Evolutionary conservation across 2,113 vertebrate species (phyloP).

Genomic region (Panurus biarmicus): DNA sequence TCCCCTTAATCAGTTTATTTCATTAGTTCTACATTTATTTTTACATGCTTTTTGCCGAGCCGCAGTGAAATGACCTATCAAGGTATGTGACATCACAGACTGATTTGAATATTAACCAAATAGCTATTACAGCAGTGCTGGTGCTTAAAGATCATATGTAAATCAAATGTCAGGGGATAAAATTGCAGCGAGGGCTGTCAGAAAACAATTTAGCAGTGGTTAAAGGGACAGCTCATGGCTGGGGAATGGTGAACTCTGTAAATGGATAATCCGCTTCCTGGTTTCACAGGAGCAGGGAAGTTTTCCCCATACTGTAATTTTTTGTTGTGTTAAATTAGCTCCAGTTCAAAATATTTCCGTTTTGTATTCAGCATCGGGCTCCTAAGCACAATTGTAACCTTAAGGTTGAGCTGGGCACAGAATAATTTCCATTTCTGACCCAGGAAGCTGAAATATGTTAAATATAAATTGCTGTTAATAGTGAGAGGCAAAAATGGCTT

Average conservation of each 20-base stretch:
- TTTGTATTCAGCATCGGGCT: neutral
- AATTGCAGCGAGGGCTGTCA: constrained; percentile 86
- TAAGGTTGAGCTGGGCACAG: neutral
- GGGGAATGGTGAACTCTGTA: constrained; percentile 75
- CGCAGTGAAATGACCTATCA: constrained; percentile 80
- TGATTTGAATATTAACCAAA: constrained; percentile 93
- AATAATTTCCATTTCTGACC: constrained; percentile 8
- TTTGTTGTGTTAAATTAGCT: neutral
- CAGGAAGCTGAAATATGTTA: neutral
- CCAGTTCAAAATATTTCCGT: neutral
- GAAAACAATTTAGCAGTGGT: constrained; percentile 92
- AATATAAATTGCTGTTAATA: constrained; percentile 5
- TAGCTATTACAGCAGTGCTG: constrained; percentile 75
- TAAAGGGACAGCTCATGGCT: constrained; percentile 83
- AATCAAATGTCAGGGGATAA: constrained; percentile 91
- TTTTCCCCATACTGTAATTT: neutral
- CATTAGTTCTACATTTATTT: constrained; percentile 90
- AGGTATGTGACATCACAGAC: constrained; percentile 77
- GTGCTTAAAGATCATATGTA: constrained; percentile 99
- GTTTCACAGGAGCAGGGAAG: accelerated
- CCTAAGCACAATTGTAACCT: neutral
- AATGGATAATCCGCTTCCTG: constrained; percentile 66
- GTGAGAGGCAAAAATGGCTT: neutral
- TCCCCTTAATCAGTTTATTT: constrained; percentile 90
- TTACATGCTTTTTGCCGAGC: constrained; percentile 70